These are phyloP conservation scores for crab-eating macaque (Macaca fascicularis) DNA, from an alignment of 2,113 vertebrate genomes.

Conservation along the genomic window DNA sequence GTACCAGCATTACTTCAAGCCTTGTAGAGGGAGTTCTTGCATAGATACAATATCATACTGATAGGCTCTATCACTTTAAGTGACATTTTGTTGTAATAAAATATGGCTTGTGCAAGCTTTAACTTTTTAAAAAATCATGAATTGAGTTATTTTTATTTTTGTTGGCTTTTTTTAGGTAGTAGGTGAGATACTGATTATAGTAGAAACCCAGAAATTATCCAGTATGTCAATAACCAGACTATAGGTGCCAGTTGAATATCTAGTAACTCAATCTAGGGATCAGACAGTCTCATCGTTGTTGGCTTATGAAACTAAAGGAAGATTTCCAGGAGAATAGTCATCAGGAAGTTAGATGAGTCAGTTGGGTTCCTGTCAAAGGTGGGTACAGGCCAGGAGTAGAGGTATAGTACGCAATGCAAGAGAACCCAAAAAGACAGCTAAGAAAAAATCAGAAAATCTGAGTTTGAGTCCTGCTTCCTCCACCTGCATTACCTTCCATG, in stretches of 20 bases:
- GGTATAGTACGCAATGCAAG: neutral
- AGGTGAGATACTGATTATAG: neutral
- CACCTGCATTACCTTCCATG: neutral
- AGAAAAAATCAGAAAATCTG: conserved; percentile 1
- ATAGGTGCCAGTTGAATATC: neutral
- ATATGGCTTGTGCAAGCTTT: neutral
- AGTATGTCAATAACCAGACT: neutral
- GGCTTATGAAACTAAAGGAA: neutral
- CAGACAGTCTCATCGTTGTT: neutral
- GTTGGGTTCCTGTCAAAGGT: neutral
- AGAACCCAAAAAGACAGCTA: neutral
- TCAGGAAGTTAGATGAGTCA: conserved; percentile 51
- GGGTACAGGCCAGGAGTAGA: neutral
- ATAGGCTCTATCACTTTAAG: neutral
- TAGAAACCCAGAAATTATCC: neutral
- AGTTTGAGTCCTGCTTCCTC: neutral
- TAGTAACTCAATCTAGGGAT: neutral
- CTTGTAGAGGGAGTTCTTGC: neutral
- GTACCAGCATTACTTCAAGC: neutral
- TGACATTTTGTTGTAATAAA: conserved; percentile 20
- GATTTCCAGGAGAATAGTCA: neutral
- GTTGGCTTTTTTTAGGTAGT: neutral
- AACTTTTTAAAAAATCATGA: conserved; percentile 6
- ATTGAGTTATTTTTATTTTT: neutral
- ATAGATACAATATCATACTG: neutral